Conservation (phyloP, 2,888 invertebrate genomes). For the Andrena praecox region DNA sequence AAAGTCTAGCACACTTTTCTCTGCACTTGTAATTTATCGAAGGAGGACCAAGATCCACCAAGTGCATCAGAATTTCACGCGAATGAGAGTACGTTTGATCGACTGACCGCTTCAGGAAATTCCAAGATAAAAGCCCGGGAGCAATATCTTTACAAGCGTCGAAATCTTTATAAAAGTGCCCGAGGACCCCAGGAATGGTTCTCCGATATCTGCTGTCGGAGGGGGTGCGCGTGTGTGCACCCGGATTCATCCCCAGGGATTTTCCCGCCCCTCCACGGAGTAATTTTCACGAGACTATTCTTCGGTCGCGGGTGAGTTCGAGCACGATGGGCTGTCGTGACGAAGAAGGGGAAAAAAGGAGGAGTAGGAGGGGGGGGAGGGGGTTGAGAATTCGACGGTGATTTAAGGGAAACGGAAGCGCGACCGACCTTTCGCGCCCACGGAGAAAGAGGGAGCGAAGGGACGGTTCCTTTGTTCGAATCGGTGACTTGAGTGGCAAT, state of each 20-base stretch:
- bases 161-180: slow-evolving; percentile 50
- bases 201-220: slow-evolving; percentile 45
- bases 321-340: slow-evolving; percentile 33
- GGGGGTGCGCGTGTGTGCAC: slow-evolving; percentile 14
- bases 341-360: background rate
- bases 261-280: slow-evolving; percentile 29
- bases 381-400: slow-evolving; percentile 5
- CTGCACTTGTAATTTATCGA: no score
- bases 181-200: slow-evolving; percentile 38
- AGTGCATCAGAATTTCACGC: background rate
- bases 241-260: slow-evolving; percentile 50
- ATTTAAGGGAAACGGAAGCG: slow-evolving; percentile 38
- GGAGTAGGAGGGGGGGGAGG: background rate
- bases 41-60: no score
- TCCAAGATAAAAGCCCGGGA: background rate
- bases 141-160: slow-evolving; percentile 46
- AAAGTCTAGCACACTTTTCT: no score
- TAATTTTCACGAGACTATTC: slow-evolving; percentile 59
- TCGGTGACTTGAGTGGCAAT: slow-evolving; percentile 64
- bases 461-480: slow-evolving; percentile 41
- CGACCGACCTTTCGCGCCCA: slow-evolving; percentile 19
- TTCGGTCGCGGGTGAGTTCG: slow-evolving; percentile 38
- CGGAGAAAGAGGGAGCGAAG: background rate
- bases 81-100: background rate
- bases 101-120: slow-evolving; percentile 3